phyloP scores from a whole-genome alignment of 2,113 vertebrate genomes.

The Python bivittatus region DNA sequence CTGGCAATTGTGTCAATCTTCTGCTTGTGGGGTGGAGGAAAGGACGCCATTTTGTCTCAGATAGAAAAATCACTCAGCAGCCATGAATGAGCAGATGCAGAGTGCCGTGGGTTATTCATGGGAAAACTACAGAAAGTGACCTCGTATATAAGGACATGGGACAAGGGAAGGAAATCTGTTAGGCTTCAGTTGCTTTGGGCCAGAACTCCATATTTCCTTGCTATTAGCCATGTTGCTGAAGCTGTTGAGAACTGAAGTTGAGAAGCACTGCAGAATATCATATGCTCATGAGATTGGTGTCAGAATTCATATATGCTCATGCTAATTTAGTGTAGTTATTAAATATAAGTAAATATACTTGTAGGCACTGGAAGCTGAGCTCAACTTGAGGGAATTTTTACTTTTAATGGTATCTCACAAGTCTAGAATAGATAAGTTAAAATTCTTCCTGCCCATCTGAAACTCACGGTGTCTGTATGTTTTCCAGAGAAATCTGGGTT shows the following conservation, averaged over 20 bases:
- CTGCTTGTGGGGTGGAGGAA: neutral
- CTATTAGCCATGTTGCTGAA: neutral
- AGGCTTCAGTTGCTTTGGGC: neutral
- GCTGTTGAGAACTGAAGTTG: neutral
- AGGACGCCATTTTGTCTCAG: neutral
- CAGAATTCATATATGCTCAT: neutral
- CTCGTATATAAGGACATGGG: neutral
- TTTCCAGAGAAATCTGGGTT: neutral
- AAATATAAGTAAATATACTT: neutral
- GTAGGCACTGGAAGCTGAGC: neutral
- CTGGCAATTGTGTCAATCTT: neutral
- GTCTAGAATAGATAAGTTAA: neutral
- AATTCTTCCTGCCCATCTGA: neutral
- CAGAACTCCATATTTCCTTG: neutral
- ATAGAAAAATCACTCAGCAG: neutral
- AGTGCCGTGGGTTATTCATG: neutral
- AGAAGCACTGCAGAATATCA: neutral
- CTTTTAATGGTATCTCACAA: neutral
- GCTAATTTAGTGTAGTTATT: neutral
- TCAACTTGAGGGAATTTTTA: neutral
- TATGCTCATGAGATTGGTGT: neutral
- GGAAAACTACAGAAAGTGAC: neutral
- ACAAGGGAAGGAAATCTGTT: neutral
- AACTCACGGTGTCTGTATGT: neutral
- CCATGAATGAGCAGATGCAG: neutral